phyloP scores from a whole-genome alignment of 2,797 vertebrate species.

The Trematomus bernacchii region DNA sequence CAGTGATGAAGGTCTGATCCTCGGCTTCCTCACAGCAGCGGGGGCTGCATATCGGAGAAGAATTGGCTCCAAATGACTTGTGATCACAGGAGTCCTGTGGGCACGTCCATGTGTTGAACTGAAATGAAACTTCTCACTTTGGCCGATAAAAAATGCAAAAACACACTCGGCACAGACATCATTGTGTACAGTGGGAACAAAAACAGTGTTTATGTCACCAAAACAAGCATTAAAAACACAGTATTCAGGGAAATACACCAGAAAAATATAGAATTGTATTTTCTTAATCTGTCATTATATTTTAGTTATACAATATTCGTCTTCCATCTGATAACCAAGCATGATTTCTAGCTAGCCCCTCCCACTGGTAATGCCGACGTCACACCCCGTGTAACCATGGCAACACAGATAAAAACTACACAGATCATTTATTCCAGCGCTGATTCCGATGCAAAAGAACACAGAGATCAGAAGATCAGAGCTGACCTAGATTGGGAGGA shows the following conservation, averaged over 20 bases:
- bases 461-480: conserved; percentile 63
- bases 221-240: neutral
- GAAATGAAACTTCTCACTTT: neutral
- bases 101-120: neutral
- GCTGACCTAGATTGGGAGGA: conserved; percentile 72
- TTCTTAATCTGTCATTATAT: neutral
- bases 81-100: neutral
- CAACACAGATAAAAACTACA: conserved; percentile 60
- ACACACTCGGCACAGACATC: neutral
- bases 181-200: neutral
- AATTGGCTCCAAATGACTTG: no score
- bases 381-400: conserved; percentile 63
- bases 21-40: no score
- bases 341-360: conserved; percentile 28
- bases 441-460: conserved; percentile 57
- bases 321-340: conserved; percentile 25
- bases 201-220: no score
- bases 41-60: no score
- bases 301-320: neutral
- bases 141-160: neutral
- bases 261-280: no score
- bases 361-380: conserved; percentile 42
- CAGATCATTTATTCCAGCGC: conserved; percentile 56
- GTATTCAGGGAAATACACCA: neutral
- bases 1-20: no score